phyloP scores from a whole-genome alignment of 2,888 invertebrate genomes.

The Xanthia togata region DNA sequence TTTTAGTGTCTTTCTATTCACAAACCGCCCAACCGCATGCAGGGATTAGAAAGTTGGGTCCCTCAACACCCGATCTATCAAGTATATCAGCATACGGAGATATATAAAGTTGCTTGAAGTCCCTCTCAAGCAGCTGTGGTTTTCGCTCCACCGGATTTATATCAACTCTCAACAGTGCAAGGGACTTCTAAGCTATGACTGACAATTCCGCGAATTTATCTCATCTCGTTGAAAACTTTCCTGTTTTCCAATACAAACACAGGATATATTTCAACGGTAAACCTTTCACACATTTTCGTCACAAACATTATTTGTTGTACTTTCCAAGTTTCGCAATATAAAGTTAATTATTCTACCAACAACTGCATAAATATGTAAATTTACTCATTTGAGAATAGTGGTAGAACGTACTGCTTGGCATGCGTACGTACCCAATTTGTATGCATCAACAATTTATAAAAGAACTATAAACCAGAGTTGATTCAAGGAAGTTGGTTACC shows the following conservation, averaged over 20 bases:
- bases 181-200: constrained; percentile 3
- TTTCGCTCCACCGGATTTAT: neutral
- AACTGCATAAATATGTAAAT: constrained; percentile 42
- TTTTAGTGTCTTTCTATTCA: neutral
- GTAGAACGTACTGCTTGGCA: constrained; percentile 21
- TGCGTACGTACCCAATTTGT: constrained; percentile 9
- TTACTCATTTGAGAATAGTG: constrained; percentile 31
- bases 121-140: constrained; percentile 2
- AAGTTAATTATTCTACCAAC: constrained; percentile 48
- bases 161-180: constrained; percentile 13
- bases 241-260: neutral
- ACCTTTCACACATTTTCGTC: constrained; percentile 13
- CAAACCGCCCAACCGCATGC: neutral
- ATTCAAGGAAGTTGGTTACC: constrained; percentile 32
- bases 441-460: constrained; percentile 38
- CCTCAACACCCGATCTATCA: neutral
- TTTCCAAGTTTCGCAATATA: constrained; percentile 39
- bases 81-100: constrained; percentile 36
- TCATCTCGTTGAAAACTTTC: constrained; percentile 20
- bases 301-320: constrained; percentile 34
- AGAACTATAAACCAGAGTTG: constrained; percentile 21
- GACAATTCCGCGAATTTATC: constrained; percentile 15
- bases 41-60: constrained; percentile 8
- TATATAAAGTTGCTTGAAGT: constrained; percentile 30
- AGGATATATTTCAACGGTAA: neutral